Evolutionary conservation across 2,888 invertebrate species (phyloP).

Genomic region (Andrena minutula): DNA sequence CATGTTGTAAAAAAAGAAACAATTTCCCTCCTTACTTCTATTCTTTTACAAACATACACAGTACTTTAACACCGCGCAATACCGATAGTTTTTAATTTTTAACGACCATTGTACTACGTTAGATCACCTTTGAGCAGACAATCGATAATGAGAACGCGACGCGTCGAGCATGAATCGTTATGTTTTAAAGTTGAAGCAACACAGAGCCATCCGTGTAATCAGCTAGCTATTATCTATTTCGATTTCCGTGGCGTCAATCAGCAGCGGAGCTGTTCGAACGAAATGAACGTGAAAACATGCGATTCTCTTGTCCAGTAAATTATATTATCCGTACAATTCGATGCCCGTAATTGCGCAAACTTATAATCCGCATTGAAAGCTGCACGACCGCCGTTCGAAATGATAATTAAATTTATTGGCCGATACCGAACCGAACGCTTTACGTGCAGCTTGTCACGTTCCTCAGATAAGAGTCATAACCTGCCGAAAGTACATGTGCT

Average conservation of each 20-base stretch:
- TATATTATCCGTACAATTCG: background rate
- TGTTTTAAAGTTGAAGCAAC: conserved; percentile 32
- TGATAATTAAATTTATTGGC: conserved; percentile 46
- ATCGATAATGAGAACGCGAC: conserved; percentile 24
- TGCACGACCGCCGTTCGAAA: too few relatives aligned
- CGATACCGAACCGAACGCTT: conserved; percentile 10
- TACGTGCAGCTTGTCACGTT: conserved; percentile 62
- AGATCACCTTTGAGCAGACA: conserved; percentile 25
- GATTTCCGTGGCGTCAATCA: conserved; percentile 20
- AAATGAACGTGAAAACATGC: conserved; percentile 11
- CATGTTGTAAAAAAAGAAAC: background rate
- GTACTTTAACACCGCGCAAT: conserved; percentile 13
- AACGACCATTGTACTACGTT: conserved; percentile 34
- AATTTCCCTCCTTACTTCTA: background rate
- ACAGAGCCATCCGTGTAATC: conserved; percentile 25
- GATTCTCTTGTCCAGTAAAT: conserved; percentile 14
- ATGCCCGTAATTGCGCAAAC: background rate
- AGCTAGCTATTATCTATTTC: conserved; percentile 32
- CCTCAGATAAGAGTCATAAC: conserved; percentile 39
- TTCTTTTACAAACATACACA: background rate
- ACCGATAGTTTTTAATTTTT: conserved; percentile 23
- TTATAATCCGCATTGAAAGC: too few relatives aligned
- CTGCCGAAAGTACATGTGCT: conserved; percentile 19
- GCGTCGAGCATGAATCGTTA: background rate
- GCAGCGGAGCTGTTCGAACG: background rate